Evolutionary conservation across 2,113 vertebrate species (phyloP).

Genomic region (Cynopterus brachyotis): DNA sequence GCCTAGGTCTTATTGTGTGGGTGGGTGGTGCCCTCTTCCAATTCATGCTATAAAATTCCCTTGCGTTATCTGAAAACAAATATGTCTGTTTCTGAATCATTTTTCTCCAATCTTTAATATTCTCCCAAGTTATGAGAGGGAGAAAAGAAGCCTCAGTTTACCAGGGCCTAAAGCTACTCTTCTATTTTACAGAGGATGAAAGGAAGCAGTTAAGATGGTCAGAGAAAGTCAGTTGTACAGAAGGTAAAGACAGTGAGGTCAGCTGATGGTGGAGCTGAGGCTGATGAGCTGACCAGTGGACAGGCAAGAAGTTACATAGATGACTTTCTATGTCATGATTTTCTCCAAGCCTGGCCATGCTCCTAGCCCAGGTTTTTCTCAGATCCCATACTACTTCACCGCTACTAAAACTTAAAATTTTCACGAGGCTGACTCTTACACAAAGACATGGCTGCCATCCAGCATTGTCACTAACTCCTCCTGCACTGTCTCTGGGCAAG

Average conservation of each 20-base stretch:
- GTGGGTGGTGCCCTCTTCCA: not conserved
- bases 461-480: not conserved
- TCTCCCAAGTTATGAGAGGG: not conserved
- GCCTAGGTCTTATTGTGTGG: no score
- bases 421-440: not conserved
- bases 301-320: not conserved
- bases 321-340: not conserved
- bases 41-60: not conserved
- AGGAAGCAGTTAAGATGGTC: not conserved
- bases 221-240: not conserved
- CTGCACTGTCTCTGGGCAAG: not conserved
- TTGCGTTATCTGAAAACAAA: not conserved
- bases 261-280: not conserved
- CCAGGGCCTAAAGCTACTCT: not conserved
- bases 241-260: not conserved
- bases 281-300: not conserved
- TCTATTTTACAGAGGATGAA: not conserved
- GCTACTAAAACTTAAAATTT: not conserved
- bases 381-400: not conserved
- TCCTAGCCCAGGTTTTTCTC: not conserved
- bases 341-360: not conserved
- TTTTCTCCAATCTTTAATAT: not conserved
- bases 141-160: not conserved
- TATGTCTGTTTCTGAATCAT: not conserved
- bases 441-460: not conserved